Percentiles rank a stretch among this genome's conserved stretches.
phyloP scores from a whole-genome alignment of 2,797 vertebrate genomes.

The Meriones psammophilus region DNA sequence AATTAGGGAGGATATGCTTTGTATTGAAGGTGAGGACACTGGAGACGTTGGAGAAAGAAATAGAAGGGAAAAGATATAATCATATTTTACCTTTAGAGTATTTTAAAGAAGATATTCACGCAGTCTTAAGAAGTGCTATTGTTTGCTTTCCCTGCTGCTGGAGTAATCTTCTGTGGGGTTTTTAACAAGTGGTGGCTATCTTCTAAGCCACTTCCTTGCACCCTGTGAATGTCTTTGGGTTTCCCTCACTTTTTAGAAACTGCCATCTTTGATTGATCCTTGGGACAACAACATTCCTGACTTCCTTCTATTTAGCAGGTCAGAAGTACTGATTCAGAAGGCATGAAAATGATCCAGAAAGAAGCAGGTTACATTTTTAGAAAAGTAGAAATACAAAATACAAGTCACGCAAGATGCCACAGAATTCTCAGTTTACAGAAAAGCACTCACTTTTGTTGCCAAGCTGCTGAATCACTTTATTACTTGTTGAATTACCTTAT shows the following conservation, averaged over 20 bases:
- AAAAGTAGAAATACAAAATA: not conserved
- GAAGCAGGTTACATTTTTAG: not conserved
- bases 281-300: not conserved
- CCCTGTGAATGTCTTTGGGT: no score
- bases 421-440: not conserved
- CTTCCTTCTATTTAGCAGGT: not conserved
- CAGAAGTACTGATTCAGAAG: not conserved
- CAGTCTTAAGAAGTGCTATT: not conserved
- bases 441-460: not conserved
- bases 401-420: not conserved
- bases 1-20: not conserved
- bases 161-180: not conserved
- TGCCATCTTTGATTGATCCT: not conserved
- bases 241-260: not conserved
- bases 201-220: no score
- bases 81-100: not conserved
- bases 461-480: not conserved
- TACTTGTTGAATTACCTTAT: not conserved
- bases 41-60: not conserved
- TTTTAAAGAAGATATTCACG: not conserved
- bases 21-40: not conserved
- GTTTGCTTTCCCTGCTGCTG: not conserved
- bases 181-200: not conserved
- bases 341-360: not conserved
- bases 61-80: not conserved